These are phyloP conservation scores for Notolepis coatsorum DNA, from an alignment of 2,797 vertebrate species.

Conservation along the genomic window DNA sequence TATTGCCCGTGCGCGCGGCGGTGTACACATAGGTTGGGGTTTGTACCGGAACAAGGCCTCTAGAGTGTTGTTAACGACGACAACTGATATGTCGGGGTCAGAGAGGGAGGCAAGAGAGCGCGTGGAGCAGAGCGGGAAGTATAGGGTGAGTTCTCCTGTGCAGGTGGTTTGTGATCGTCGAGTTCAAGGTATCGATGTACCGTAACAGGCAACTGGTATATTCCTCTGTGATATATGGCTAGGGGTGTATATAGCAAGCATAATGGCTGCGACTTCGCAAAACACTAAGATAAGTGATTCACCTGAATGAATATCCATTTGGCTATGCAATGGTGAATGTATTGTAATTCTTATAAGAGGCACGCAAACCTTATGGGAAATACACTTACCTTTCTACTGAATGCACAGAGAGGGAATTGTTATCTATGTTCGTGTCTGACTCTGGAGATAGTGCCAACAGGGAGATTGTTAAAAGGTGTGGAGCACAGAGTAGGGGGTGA, in stretches of 20 bases:
- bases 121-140: not conserved
- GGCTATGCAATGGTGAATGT: not conserved
- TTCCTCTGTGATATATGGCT: no score
- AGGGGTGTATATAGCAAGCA: no score
- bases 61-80: conserved; percentile 59
- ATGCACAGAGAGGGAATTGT: not conserved
- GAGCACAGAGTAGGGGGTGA: conserved; percentile 26
- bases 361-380: no score
- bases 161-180: not conserved
- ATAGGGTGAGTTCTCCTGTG: conserved; percentile 5
- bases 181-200: no score
- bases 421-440: not conserved
- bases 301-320: not conserved
- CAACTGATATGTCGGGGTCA: conserved; percentile 67
- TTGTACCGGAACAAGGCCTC: conserved; percentile 37
- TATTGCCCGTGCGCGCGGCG: conserved; percentile 13
- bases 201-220: not conserved
- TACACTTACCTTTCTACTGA: no score
- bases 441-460: not conserved
- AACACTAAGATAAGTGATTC: not conserved
- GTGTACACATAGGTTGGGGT: not conserved
- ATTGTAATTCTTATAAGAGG: no score
- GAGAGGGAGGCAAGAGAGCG: conserved; percentile 9
- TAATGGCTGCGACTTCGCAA: not conserved
- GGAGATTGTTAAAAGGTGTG: conserved; percentile 25